Percentiles rank a stretch among this genome's conserved stretches.
Evolutionary conservation across 2,888 invertebrate genomes (phyloP).

Genomic region (Pasiphila rectangulata): DNA sequence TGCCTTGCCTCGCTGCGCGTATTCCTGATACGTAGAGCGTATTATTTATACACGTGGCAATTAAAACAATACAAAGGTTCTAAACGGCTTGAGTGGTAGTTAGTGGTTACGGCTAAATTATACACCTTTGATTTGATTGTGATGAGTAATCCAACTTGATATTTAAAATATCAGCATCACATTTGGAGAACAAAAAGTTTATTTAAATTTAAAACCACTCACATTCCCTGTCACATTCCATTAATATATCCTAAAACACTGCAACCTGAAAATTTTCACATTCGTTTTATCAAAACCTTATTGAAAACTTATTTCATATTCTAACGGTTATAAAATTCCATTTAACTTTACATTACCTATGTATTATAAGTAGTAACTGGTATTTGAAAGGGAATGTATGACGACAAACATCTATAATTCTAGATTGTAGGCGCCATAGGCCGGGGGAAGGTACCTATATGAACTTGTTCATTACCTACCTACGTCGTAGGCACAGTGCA

Average conservation of each 20-base stretch:
- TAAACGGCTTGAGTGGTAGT: conserved; percentile 7
- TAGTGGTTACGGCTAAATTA: conserved; percentile 22
- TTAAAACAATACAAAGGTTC: conserved; percentile 26
- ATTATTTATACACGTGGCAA: conserved; percentile 19
- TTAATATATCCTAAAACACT: too few relatives aligned
- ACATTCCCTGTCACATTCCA: too few relatives aligned
- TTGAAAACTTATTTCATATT: background rate
- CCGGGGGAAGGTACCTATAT: too few relatives aligned
- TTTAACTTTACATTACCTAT: background rate
- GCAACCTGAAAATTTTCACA: too few relatives aligned
- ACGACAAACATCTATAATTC: background rate
- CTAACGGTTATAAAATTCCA: background rate
- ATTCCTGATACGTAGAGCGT: too few relatives aligned
- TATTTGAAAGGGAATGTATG: conserved; percentile 2
- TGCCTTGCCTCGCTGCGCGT: too few relatives aligned
- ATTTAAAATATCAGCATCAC: too few relatives aligned
- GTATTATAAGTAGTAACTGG: conserved; percentile 1
- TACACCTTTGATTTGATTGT: conserved; percentile 25
- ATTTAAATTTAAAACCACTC: too few relatives aligned
- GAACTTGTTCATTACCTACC: too few relatives aligned
- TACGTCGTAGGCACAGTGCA: too few relatives aligned
- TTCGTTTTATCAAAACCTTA: too few relatives aligned
- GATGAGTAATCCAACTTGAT: background rate
- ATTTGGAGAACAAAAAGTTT: too few relatives aligned
- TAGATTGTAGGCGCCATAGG: conserved; percentile 2